Evolutionary conservation across 2,113 vertebrate species (phyloP), one percentile per base, ranked within the genome.

Genomic region (Heterotilapia buettikoferi): DNA sequence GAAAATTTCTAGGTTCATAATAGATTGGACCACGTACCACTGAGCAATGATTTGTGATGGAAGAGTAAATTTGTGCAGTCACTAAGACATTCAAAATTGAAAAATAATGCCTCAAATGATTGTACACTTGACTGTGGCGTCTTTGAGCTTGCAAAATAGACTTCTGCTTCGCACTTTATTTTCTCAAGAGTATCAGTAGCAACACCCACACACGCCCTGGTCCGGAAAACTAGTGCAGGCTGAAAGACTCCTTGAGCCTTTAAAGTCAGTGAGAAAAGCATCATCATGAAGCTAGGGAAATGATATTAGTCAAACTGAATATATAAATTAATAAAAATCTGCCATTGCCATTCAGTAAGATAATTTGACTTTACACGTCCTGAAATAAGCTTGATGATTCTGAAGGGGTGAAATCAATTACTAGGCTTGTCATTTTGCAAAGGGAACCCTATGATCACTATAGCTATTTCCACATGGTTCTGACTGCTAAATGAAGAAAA

Each of bases 371-470:
- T 81, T 45, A 81, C 40, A 86, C 53, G 4, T 89, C 24, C 36
- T 80, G 53, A 90, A 91, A 80, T 81, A 80, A 50, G 76, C 83
- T 29, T 47, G 50, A 86, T 66, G 82, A 90, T 56, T 90, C 53
- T 61, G 83, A 86, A 53, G 24, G 13, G 43, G 63, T 53, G 19
- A 90, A 92, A 94, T 92, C 80, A 86, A 89, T 93, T 87, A 91
- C 71, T 12, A 43, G 59, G 88, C 84, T 85, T 85, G 85, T 90
- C 85, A 88, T 86, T 89, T 88, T 78, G 84, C 50, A 83, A 79
- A 45, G 63, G 79, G 76, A 88, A 76, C 26, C 29, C 31, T 47
- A 36, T 91, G 90, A 95, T 95, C 88, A 92, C 93, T 93, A 86
- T 31, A 76, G 61, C 76, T 61, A 87, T 93, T 89, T 88, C 31